Conservation (phyloP, 2,888 invertebrate genomes). For the Gonocerus acuteangulatus region DNA sequence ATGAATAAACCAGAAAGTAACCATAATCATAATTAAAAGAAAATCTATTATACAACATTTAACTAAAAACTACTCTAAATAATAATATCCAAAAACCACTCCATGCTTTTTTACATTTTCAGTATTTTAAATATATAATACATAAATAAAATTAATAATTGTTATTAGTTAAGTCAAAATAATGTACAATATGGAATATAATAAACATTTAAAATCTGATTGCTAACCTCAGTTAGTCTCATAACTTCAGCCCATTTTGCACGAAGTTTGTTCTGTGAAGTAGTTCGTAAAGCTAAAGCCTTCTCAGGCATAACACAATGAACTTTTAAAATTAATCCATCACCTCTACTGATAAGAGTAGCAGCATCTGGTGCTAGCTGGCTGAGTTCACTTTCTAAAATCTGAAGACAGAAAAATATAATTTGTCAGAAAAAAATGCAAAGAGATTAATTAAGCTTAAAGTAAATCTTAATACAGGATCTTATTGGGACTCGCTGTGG, state of each 20-base stretch:
- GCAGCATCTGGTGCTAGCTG: slow-evolving; percentile 67
- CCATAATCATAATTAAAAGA: not conserved
- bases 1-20: slow-evolving; percentile 18
- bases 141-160: no score
- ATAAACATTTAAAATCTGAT: not conserved
- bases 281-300: slow-evolving; percentile 52
- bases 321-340: slow-evolving; percentile 62
- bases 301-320: slow-evolving; percentile 51
- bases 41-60: not conserved
- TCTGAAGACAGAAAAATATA: slow-evolving; percentile 43
- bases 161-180: not conserved
- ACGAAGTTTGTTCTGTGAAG: slow-evolving; percentile 53
- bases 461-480: no score
- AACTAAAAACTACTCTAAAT: not conserved
- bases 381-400: slow-evolving; percentile 56
- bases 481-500: no score
- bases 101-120: no score
- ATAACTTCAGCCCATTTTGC: slow-evolving; percentile 58
- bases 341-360: slow-evolving; percentile 66
- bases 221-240: slow-evolving; percentile 52
- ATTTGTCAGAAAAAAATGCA: not conserved
- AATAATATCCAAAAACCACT: not conserved
- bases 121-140: no score
- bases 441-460: no score
- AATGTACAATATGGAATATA: no score